A percentile compares a stretch with the other conserved stretches of the same genome.
Evolutionary conservation across 2,113 vertebrate species (phyloP).

Genomic region (Lophius piscatorius): DNA sequence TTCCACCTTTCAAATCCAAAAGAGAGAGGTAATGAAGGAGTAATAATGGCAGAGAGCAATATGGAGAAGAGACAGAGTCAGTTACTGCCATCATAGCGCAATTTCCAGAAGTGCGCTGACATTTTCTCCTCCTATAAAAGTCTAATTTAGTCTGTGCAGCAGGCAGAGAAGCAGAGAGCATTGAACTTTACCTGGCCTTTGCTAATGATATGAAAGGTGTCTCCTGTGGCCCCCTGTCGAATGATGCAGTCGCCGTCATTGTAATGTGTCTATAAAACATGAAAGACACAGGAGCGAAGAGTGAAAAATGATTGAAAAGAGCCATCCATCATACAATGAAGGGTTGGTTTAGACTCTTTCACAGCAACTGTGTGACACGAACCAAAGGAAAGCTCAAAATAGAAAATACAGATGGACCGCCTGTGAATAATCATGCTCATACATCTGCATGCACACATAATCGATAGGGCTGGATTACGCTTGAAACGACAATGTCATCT

Average conservation of each 20-base stretch:
- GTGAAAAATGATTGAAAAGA: too few relatives aligned
- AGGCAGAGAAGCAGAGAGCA: slow-evolving; percentile 20
- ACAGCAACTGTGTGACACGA: not conserved
- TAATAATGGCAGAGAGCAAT: too few relatives aligned
- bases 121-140: slow-evolving; percentile 34
- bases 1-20: slow-evolving; percentile 68
- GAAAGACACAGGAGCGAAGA: slow-evolving; percentile 10
- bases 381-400: slow-evolving; percentile 13
- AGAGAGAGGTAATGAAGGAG: slow-evolving; percentile 21
- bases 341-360: slow-evolving; percentile 1
- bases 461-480: slow-evolving; percentile 21
- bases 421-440: slow-evolving; percentile 37
- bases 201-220: slow-evolving; percentile 80
- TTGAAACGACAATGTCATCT: slow-evolving; percentile 5
- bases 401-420: not conserved
- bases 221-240: slow-evolving; percentile 72
- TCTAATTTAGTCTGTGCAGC: slow-evolving; percentile 10
- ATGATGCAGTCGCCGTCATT: slow-evolving; percentile 76
- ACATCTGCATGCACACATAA: slow-evolving; percentile 20
- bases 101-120: slow-evolving; percentile 22
- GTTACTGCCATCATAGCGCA: slow-evolving; percentile 32
- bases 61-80: slow-evolving; percentile 13
- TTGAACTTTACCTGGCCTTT: slow-evolving; percentile 77
- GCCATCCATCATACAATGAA: not conserved
- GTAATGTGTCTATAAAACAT: slow-evolving; percentile 69